Base-by-base conservation (phyloP, 53 echinoderm and acorn worm species). In the Echinarachnius parma region DNA sequence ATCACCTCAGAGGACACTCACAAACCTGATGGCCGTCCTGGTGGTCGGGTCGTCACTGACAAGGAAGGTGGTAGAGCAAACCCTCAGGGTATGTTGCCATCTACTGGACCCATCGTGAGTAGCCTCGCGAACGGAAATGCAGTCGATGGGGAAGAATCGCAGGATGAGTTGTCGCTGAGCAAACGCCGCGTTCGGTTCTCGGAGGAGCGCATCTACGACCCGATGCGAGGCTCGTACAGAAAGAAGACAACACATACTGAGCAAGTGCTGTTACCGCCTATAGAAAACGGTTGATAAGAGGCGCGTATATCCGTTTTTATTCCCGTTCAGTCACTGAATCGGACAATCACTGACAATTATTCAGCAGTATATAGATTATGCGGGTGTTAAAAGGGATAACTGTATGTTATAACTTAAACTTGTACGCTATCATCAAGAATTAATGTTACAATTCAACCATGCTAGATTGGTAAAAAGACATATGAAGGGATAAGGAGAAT, bases 131-230 rank as follows among this genome's bases (percentile, higher is more conserved):
- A 2, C 5, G 5, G 16, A 0, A 24, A 22, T 39, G 47, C n/a
- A 13, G 18, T 16, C 19, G 66, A 16, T 9, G 18, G 9, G 19
- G 34, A 69, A 7, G 39, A 39, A 24, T 7, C 7, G 13, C 7
- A 7, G 13, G 25, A 62, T 16, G 77, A 78, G 29, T 37, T 49
- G 4, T 10, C 25, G 14, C 50, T 36, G n/a, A 21, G 22, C 20
- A 74, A 65, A 24, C 74, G 75, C 47, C 63, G 59, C 16, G 86
- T 85, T 33, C 86, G 75, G 2, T 85, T 85, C 39, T 74, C 75
- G 0, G 75, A 66, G 21, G 65, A 65, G 15, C 32, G 66, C 20
- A 63, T 80, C 23, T 66, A 74, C 48, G 59, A 85, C 66, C 80
- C 75, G 2, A 63, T 85, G 75, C 64, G 42, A 9, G 69, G 64